phyloP scores from a whole-genome alignment of 1,140 invertebrate genomes.

The Drosophila nannoptera region DNA sequence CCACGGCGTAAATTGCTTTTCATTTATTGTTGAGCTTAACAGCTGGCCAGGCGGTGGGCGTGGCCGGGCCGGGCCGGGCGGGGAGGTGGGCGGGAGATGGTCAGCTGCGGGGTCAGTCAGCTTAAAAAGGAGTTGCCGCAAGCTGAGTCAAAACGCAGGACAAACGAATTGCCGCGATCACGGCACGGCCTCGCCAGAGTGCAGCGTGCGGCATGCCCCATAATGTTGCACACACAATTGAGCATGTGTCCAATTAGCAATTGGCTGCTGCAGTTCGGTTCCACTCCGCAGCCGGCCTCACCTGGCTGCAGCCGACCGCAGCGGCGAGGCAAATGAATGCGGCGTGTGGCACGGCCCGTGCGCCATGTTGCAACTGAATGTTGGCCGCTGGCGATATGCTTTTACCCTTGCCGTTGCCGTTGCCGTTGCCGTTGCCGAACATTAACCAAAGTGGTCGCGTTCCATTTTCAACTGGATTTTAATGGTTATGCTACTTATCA shows the following conservation, averaged over 20 bases:
- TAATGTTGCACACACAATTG: slow-evolving; percentile 2
- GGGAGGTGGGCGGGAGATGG: no score
- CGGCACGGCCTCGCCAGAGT: no score
- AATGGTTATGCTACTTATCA: slow-evolving; percentile 75
- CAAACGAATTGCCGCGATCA: no score
- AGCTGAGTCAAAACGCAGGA: no score
- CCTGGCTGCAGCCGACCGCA: slow-evolving; percentile 4
- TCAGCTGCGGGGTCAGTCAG: no score
- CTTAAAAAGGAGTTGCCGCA: slow-evolving; percentile 10
- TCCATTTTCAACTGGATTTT: slow-evolving; percentile 73
- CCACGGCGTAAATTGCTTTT: slow-evolving; percentile 66
- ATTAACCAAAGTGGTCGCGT: slow-evolving; percentile 74
- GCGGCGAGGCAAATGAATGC: slow-evolving; percentile 21
- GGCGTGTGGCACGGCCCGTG: slow-evolving; percentile 14
- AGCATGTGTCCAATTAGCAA: slow-evolving; percentile 13
- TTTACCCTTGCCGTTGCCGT: slow-evolving; percentile 38
- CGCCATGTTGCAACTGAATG: slow-evolving; percentile 11
- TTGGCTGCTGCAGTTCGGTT: not conserved
- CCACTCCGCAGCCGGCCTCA: slow-evolving; percentile 10
- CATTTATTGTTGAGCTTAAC: slow-evolving; percentile 44
- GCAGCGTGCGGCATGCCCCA: not conserved
- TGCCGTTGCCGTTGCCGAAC: slow-evolving; percentile 27
- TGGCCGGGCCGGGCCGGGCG: no score
- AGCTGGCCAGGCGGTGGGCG: not conserved
- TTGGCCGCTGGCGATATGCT: slow-evolving; percentile 41